These are phyloP conservation scores for Protonibea diacanthus DNA, from an alignment of 2,797 vertebrate species.

Conservation along the genomic window DNA sequence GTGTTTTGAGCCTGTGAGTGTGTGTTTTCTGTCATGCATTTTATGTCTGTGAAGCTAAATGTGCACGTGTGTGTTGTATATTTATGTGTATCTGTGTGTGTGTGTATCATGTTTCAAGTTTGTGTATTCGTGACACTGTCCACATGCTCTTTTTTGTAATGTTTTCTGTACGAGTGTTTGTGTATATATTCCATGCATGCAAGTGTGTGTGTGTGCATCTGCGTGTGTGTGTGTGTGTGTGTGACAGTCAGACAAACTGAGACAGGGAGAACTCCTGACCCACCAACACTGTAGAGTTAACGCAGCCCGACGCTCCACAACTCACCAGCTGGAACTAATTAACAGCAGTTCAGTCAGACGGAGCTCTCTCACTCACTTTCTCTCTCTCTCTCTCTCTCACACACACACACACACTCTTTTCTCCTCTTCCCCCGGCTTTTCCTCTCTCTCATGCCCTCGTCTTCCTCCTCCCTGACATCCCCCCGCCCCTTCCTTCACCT, in stretches of 20 bases:
- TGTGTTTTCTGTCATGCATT: background rate
- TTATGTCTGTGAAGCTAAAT: background rate
- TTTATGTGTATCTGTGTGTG: background rate
- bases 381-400: slow-evolving; percentile 16
- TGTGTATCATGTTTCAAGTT: slow-evolving; percentile 1
- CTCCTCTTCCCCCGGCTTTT: slow-evolving; percentile 41
- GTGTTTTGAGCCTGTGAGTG: background rate
- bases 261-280: slow-evolving; percentile 73
- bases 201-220: slow-evolving; percentile 9
- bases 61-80: background rate
- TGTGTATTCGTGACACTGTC: background rate
- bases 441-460: slow-evolving; percentile 68
- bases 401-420: slow-evolving; percentile 20
- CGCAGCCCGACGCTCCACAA: slow-evolving; percentile 55
- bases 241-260: slow-evolving; percentile 29
- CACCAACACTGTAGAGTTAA: slow-evolving; percentile 64
- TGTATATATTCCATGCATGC: no score
- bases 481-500: slow-evolving; percentile 56
- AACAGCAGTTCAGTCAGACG: slow-evolving; percentile 76
- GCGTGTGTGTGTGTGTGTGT: slow-evolving; percentile 4
- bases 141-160: background rate
- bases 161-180: background rate
- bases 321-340: slow-evolving; percentile 86
- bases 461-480: slow-evolving; percentile 69
- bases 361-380: slow-evolving; percentile 68